Conservation (phyloP, 2,113 vertebrate species). For the Chroicocephalus ridibundus region DNA sequence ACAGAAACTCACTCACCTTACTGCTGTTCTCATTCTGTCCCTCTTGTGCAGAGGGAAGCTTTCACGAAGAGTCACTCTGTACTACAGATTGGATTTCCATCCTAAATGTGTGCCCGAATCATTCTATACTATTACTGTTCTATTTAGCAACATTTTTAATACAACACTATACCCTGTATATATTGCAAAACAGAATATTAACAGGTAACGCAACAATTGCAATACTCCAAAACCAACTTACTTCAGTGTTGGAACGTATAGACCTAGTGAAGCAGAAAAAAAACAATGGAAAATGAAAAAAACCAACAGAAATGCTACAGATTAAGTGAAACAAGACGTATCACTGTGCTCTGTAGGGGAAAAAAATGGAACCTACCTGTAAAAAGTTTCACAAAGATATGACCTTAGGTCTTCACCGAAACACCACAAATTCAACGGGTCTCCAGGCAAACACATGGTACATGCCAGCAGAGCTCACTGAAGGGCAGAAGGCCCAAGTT, state of each 20-base stretch:
- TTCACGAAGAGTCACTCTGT: background rate
- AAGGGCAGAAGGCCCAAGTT: background rate
- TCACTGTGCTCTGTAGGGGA: background rate
- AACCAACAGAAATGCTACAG: background rate
- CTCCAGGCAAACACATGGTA: background rate
- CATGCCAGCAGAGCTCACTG: rapidly evolving
- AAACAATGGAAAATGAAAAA: too few species aligned
- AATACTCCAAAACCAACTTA: background rate
- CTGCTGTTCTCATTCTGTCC: background rate
- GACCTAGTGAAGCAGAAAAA: background rate
- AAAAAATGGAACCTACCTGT: background rate
- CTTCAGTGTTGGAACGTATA: background rate
- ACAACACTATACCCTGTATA: too few species aligned
- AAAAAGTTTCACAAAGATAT: background rate
- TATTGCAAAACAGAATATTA: background rate
- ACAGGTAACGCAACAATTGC: background rate
- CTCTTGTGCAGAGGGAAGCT: background rate
- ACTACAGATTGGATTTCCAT: background rate
- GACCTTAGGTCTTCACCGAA: background rate
- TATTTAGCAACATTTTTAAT: background rate
- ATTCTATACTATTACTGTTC: background rate
- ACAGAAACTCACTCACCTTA: background rate
- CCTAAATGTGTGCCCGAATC: background rate
- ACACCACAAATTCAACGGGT: background rate
- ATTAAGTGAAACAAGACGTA: background rate